A percentile compares a stretch with the other conserved stretches of the same genome.
Conservation (phyloP, 2,113 vertebrate species). For the Microtus richardsoni region DNA sequence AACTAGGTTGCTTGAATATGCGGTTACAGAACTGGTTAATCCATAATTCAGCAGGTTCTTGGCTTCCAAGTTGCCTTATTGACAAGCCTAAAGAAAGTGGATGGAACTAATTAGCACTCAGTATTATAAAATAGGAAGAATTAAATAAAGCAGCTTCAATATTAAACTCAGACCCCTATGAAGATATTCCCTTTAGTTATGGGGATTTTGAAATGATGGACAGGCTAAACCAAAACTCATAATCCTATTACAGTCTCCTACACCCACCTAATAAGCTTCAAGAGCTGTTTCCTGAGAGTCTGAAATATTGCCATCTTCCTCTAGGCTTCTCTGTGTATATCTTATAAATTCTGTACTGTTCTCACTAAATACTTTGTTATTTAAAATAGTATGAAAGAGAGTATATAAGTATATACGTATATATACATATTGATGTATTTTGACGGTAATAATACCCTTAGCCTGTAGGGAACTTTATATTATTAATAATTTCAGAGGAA, state of each 20-base stretch:
- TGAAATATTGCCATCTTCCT: constrained; percentile 75
- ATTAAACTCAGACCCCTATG: constrained; percentile 80
- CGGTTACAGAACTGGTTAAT: constrained; percentile 75
- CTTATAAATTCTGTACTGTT: constrained; percentile 79
- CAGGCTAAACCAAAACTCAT: constrained; percentile 80
- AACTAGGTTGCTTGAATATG: constrained; percentile 69
- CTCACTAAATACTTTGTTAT: constrained; percentile 75
- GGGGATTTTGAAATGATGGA: constrained; percentile 82
- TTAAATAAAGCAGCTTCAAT: constrained; percentile 80
- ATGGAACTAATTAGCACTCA: constrained; percentile 82
- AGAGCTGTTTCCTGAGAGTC: constrained; percentile 59
- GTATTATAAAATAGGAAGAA: constrained; percentile 79
- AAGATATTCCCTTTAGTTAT: constrained; percentile 81
- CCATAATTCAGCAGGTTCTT: constrained; percentile 76
- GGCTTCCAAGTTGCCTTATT: constrained; percentile 75
- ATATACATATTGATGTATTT: constrained; percentile 69
- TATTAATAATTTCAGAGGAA: constrained; percentile 78
- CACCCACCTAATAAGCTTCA: constrained; percentile 80
- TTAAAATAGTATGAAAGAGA: constrained; percentile 69
- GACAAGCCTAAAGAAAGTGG: constrained; percentile 79
- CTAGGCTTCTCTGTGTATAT: constrained; percentile 70
- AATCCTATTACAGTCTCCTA: constrained; percentile 82
- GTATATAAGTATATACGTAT: constrained; percentile 44
- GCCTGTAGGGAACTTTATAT: constrained; percentile 73
- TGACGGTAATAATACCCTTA: constrained; percentile 71